Conservation (phyloP, 2,797 vertebrate species). For the Acestrorhynchus altus region DNA sequence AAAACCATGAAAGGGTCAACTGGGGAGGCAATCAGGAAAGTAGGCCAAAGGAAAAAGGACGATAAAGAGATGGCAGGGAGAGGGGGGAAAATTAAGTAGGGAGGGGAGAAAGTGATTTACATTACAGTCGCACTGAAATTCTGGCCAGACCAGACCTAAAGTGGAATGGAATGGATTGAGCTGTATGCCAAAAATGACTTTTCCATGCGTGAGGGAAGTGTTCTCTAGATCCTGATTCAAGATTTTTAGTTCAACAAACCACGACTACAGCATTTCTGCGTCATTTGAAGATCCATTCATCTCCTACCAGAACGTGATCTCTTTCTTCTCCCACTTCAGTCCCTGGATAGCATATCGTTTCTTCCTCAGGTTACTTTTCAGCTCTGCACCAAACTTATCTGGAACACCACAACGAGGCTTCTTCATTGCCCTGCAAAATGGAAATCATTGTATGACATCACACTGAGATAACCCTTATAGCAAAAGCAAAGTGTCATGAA, state of each 20-base stretch:
- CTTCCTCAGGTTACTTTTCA: constrained; percentile 90
- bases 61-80: constrained; percentile 28
- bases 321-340: constrained; percentile 88
- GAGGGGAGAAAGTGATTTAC: constrained; percentile 50
- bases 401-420: constrained; percentile 91
- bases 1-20: constrained; percentile 15
- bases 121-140: constrained; percentile 58
- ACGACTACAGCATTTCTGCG: neutral
- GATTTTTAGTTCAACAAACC: constrained; percentile 40
- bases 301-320: constrained; percentile 89
- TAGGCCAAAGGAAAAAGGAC: constrained; percentile 45
- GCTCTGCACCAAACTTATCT: constrained; percentile 91
- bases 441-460: constrained; percentile 35
- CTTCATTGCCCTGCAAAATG: constrained; percentile 85
- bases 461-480: no score
- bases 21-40: constrained; percentile 37
- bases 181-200: constrained; percentile 52
- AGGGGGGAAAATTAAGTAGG: neutral
- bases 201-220: constrained; percentile 44
- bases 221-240: constrained; percentile 38
- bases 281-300: neutral
- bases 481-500: no score
- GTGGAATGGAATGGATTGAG: constrained; percentile 24
- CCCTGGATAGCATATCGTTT: constrained; percentile 91
- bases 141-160: constrained; percentile 28